Percentiles rank a stretch among this genome's conserved stretches.
Conservation (phyloP, 2,113 vertebrate species). For the Ranitomeya imitator region DNA sequence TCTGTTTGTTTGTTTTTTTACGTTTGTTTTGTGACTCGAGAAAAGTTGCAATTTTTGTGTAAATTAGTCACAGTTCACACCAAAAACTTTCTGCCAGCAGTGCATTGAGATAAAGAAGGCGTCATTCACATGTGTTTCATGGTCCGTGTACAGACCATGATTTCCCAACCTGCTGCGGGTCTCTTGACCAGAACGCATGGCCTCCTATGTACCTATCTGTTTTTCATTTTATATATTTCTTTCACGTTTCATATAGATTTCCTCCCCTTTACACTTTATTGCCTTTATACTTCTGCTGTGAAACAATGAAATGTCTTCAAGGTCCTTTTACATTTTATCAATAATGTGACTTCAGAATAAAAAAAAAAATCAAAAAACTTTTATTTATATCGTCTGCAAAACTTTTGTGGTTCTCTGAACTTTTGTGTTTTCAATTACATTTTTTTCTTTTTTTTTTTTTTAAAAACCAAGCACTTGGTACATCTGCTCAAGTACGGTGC, state of each 20-base stretch:
- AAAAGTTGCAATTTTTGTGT: no score
- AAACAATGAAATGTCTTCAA: background rate
- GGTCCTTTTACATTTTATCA: background rate
- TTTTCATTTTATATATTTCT: background rate
- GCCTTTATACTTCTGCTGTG: background rate
- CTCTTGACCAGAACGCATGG: no score
- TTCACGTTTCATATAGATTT: background rate
- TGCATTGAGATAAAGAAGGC: no score
- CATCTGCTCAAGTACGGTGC: conserved; percentile 40
- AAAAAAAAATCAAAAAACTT: background rate
- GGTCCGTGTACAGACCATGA: no score
- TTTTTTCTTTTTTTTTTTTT: conserved; percentile 14
- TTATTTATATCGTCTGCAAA: conserved; percentile 1
- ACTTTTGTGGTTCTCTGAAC: conserved; percentile 23
- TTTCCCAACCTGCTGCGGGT: no score
- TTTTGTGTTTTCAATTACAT: conserved; percentile 42
- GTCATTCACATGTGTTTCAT: no score
- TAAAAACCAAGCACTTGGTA: background rate
- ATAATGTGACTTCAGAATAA: background rate
- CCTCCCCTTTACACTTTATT: background rate
- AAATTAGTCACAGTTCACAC: no score
- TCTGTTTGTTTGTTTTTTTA: no score
- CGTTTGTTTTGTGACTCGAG: no score
- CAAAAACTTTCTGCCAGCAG: no score
- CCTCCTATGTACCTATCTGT: no score